Base-by-base conservation (phyloP, 1,140 invertebrate species). In the Leptoteleia sp. region DNA sequence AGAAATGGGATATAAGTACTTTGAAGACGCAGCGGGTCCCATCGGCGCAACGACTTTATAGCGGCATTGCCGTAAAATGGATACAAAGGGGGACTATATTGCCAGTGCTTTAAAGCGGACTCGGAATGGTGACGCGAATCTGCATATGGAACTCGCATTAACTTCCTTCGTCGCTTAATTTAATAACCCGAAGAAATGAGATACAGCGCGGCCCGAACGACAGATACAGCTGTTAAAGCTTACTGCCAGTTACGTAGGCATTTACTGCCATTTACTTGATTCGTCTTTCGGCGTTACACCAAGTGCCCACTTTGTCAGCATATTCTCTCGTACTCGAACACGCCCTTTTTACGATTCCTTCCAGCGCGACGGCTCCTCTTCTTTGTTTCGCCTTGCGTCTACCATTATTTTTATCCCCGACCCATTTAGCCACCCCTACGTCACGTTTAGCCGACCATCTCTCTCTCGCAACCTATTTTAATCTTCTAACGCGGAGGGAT, bases 11-110 rank as follows among this genome's bases (percentile, higher is more conserved):
- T 64, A 73, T 65, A 62, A 73, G 61, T 57, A 64, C 29, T 48
- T 65, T 72, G 7, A 40, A 64, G 54, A 54, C 27, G 61, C 48
- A 42, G 54, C 71, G 38, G 29, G 65, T 67, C 61, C 40, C 42
- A 55, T 16, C 22, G 54, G 43, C 42, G 59, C 59, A 61, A 67
- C 67, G 81, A 78, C 82, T 89, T 89, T 87, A 89, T 83, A 79
- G 77, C 77, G 62, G 50, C 81, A 80, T 79, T 70, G 68, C 76
- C 83, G 81, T 88, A 88, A 88, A 89, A 86, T 81, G 82, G 84
- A 85, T 87, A 87, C 86, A 88, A 87, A 89, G n/a, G n/a, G 86
- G 84, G 85, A 82, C 75, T 84, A 83, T 87, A 86, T 87, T 86
- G 83, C 82, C 64, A 43, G 76, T 52, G 61, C 57, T 54, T 82